Base-by-base conservation (phyloP, 2,797 vertebrate species). In the Acomys russatus region DNA sequence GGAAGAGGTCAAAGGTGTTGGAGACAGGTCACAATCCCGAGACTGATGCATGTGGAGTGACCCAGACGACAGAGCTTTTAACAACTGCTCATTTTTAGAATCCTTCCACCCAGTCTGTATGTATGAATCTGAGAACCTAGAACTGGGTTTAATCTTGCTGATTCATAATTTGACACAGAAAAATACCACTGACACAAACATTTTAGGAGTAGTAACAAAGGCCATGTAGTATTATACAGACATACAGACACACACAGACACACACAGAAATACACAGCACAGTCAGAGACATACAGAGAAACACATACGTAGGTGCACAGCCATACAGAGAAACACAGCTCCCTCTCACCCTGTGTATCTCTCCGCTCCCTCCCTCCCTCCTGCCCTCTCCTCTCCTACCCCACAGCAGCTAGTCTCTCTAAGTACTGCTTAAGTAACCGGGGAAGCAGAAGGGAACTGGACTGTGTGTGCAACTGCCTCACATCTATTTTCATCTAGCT, bases 161-260 rank as follows among this genome's bases (percentile, higher is more conserved):
- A 3, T 88, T 73, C 68, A 71, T 64, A 94, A 68, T 83, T 95
- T 90, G 54, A 89, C 38, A 92, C 17, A 78, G 1, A 38, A 54
- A 89, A 86, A 61, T 59, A 92, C 5, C 49, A 87, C 6, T 77
- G 74, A 82, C 28, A 68, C 14, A 76, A 80, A 85, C 1, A 63
- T 90, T 88, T 96, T 51, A 90, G 3, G 9, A 74, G 25, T 6
- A 92, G 51, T 68, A 87, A 90, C 66, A 83, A 87, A 92, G 79
- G 9, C 30, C 79, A 83, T 49, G 9, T 84, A 93, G 70, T 44
- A 89, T 49, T 59, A 88, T 49, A 82, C 83, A 88, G 64, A 25
- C 30, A 77, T 4, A 64, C 59, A 63, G 30, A 95, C 54, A 93
- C 23, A 49, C 74, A 38, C 7, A 83, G 6, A 61, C 77, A 92